These are phyloP conservation scores for Esox niger DNA, from an alignment of 2,113 vertebrate genomes.

Conservation along the genomic window DNA sequence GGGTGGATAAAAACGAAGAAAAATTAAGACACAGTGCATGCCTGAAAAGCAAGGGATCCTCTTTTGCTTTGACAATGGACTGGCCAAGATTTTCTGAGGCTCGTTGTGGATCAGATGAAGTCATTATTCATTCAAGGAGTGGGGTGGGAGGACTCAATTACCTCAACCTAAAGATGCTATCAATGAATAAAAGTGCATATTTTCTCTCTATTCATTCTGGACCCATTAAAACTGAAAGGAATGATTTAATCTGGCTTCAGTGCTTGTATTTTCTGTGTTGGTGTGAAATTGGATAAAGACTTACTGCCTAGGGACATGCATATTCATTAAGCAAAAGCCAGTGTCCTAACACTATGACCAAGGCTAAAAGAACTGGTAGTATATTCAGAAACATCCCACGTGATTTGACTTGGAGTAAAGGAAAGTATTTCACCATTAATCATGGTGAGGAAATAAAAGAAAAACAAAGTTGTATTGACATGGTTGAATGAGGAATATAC, in stretches of 20 bases:
- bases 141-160: conserved; percentile 92
- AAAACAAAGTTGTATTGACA: conserved; percentile 11
- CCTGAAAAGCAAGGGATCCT: conserved; percentile 85
- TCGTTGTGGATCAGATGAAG: conserved; percentile 87
- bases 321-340: conserved; percentile 55
- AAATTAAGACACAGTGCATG: conserved; percentile 89
- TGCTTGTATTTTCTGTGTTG: conserved; percentile 74
- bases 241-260: conserved; percentile 90
- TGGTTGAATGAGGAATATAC: conserved; percentile 27
- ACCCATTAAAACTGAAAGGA: conserved; percentile 97
- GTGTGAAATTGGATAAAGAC: conserved; percentile 67
- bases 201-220: conserved; percentile 95
- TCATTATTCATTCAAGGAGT: conserved; percentile 97
- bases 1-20: conserved; percentile 92
- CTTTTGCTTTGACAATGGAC: conserved; percentile 86
- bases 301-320: conserved; percentile 45
- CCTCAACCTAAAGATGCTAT: conserved; percentile 98
- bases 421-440: neutral
- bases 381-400: neutral
- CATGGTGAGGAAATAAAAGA: no score
- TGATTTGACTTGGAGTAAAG: neutral
- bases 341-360: conserved; percentile 30
- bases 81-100: conserved; percentile 81
- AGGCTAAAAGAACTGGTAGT: conserved; percentile 7
- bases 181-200: conserved; percentile 98